Base-by-base conservation (phyloP, 2,888 invertebrate genomes). In the Tenthredo distinguenda region DNA sequence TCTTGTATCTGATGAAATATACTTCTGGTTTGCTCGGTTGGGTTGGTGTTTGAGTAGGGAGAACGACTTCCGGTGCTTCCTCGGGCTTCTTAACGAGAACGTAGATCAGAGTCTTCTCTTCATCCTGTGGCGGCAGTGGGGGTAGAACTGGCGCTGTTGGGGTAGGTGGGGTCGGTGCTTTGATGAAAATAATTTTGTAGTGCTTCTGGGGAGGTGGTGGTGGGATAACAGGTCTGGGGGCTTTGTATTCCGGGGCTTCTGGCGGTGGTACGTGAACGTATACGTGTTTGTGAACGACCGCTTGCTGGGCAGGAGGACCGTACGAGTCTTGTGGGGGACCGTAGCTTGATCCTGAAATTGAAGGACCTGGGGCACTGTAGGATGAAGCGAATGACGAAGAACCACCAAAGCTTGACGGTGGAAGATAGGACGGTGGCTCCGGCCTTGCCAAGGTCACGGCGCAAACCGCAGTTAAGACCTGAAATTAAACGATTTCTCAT, bases 181-280 rank as follows among this genome's bases (percentile, higher is more conserved):
- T 97, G 93, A 97, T 97, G 95, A 97, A 97, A 89, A 97, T 96
- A 91, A 97, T 97, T 93, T 97, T 97, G 95, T 97, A 97, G 92
- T 97, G 97, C 90, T 97, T 97, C 93, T 97, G 97, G 1, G 97
- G 96, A 37, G 96, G 94, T 34, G 93, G 91, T 0, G 92, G 92
- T 1, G 93, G 93, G 2, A 94, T 93, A 2, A 91, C 88, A 85
- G 94, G 96, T 92, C 95, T 96, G 31, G 97, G 96, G 31, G 96
- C 95, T 58, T 95, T 96, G 91, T 96, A 95, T 91, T 97, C 97
- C 47, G 96, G 96, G 2, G 94, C 93, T 93, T 98, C 98, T 90
- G 98, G 97, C 85, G 98, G 98, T 79, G 98, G 98, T 26, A 98
- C 97, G 93, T 98, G 98, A 26, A 98, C 98, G 94, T 98, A 98